Evolutionary conservation across 2,888 invertebrate genomes (phyloP), one percentile per base, ranked within the genome.

Genomic region (Tigriopus californicus): DNA sequence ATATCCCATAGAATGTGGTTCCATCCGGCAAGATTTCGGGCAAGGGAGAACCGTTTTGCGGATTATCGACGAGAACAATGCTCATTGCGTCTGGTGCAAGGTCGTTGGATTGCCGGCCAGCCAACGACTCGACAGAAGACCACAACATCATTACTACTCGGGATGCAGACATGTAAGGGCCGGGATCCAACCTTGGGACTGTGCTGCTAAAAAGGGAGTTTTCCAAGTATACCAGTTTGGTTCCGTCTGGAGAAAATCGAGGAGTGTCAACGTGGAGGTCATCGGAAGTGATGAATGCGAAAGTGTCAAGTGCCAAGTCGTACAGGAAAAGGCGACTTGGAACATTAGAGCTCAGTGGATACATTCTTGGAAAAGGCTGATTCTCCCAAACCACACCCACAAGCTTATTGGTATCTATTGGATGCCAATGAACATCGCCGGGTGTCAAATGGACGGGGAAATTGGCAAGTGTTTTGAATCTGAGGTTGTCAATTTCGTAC

Each of bases 211-310:
- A 8, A 33, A 49, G 49, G 13, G 15, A 12, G 22, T 49, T 49
- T n/a, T 56, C 42, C 42, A 56, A 56, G 20, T 56, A 56, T n/a
- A 46, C 41, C 12, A 56, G 8, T 8, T 18, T 22, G n/a, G 18
- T 18, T 10, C 42, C 46, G 22, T 56, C 46, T 6, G 42, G 42
- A 5, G 56, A 46, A 1, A 56, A 15, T 22, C 56, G 13, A 24
- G 56, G 56, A 3, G 49, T 20, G 22, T 18, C 49, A 4, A 22
- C 49, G 22, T 49, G 49, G 15, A 18, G 49, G 20, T 49, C 22
- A 5, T 49, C 49, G 20, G 49, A 22, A 49, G 20, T 49, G 13
- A 49, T 13, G 15, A 49, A 22, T 6, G 22, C 15, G 20, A 49
- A 20, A 15, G 22, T 13, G 20, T 49, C 49, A 18, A 22, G 20